Conservation (phyloP, 1,140 invertebrate species). For the Drosophila guanche region DNA sequence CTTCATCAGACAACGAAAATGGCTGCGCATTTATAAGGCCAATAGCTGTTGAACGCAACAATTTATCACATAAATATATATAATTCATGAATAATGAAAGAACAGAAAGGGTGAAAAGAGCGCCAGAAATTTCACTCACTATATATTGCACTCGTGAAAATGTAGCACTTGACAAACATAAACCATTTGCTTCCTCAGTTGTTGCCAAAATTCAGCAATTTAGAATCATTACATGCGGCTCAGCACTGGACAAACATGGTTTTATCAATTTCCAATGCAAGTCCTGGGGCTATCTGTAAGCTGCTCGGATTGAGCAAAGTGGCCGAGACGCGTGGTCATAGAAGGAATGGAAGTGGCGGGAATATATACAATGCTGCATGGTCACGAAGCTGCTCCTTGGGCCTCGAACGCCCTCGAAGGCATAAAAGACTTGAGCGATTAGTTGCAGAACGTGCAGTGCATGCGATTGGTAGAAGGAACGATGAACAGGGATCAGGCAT, state of each 20-base stretch:
- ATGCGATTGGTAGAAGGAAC: constrained; percentile 49
- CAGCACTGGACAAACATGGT: constrained; percentile 46
- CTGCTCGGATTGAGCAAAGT: constrained; percentile 69
- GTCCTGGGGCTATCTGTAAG: constrained; percentile 48
- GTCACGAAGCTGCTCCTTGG: constrained; percentile 54
- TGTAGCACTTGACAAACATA: not conserved
- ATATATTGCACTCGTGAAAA: not conserved
- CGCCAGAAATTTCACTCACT: too few species aligned
- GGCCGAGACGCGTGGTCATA: constrained; percentile 39
- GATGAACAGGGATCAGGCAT: constrained; percentile 19
- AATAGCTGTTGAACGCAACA: constrained; percentile 20
- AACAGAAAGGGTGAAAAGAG: not conserved
- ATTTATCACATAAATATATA: not conserved
- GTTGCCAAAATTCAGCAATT: constrained; percentile 56
- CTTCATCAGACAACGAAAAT: constrained; percentile 23
- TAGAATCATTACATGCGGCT: constrained; percentile 37
- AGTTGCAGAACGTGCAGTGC: constrained; percentile 71
- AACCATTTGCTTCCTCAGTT: constrained; percentile 14
- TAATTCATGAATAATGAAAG: not conserved
- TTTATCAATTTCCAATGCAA: constrained; percentile 65
- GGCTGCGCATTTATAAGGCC: constrained; percentile 9
- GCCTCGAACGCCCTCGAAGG: constrained; percentile 23
- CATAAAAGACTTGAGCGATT: constrained; percentile 80
- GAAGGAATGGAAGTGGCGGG: constrained; percentile 3
- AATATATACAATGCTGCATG: constrained; percentile 61